phyloP scores from a whole-genome alignment of 2,888 invertebrate species.

The Myathropa florea region DNA sequence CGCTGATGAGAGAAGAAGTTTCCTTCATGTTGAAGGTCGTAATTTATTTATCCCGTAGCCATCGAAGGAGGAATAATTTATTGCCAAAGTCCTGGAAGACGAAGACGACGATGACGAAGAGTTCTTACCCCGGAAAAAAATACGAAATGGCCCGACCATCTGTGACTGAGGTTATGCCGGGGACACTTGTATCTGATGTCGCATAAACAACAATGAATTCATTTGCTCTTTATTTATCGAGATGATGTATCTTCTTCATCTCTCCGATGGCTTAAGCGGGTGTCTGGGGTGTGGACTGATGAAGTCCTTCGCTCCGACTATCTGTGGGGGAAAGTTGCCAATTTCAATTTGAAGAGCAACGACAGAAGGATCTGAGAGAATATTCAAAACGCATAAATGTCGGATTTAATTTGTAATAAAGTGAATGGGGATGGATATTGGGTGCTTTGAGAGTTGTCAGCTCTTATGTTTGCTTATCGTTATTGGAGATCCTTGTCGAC shows the following conservation, averaged over 20 bases:
- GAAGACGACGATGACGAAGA: not conserved
- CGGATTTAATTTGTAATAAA: constrained; percentile 38
- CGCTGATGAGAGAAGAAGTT: constrained; percentile 45
- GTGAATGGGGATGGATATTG: constrained; percentile 1
- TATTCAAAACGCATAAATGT: constrained; percentile 55
- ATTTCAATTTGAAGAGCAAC: constrained; percentile 33
- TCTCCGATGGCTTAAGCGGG: no score
- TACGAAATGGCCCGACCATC: constrained; percentile 53
- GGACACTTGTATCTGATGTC: constrained; percentile 52
- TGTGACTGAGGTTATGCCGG: constrained; percentile 51
- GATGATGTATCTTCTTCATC: constrained; percentile 58
- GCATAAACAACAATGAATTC: constrained; percentile 69
- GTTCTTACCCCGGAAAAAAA: constrained; percentile 50
- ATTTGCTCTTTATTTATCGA: constrained; percentile 64
- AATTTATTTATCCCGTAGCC: constrained; percentile 65
- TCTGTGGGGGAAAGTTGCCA: constrained; percentile 22
- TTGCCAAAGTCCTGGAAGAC: constrained; percentile 47
- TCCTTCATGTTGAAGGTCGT: constrained; percentile 55
- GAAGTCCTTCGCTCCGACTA: constrained; percentile 15
- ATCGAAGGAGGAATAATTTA: constrained; percentile 67
- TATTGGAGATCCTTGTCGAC: not conserved
- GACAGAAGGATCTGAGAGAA: constrained; percentile 20
- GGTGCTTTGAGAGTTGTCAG: not conserved
- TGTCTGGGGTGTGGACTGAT: constrained; percentile 12
- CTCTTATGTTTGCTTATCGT: not conserved